These are phyloP conservation scores for Donacobius atricapilla DNA, from an alignment of 2,113 vertebrate genomes.

Conservation along the genomic window DNA sequence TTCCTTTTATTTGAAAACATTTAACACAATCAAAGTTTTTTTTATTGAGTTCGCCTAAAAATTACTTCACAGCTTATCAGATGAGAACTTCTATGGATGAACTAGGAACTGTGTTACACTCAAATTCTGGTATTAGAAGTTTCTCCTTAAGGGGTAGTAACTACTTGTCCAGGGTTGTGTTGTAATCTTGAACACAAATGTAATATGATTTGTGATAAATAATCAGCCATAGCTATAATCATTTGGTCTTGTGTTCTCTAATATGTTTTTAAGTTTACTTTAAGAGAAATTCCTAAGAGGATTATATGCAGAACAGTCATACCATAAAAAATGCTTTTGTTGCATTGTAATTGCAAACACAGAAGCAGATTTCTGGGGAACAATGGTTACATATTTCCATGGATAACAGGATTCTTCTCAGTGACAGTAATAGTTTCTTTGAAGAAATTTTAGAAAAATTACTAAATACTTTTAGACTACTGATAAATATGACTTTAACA, in stretches of 20 bases:
- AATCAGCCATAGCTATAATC: not conserved
- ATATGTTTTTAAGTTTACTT: not conserved
- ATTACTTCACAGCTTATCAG: not conserved
- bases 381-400: not conserved
- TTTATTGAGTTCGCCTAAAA: not conserved
- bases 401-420: not conserved
- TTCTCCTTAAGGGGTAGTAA: not conserved
- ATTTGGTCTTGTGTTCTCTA: not conserved
- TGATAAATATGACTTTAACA: not conserved
- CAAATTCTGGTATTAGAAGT: not conserved
- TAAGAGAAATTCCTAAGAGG: not conserved
- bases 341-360: not conserved
- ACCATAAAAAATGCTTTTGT: not conserved
- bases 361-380: not conserved
- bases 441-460: not conserved
- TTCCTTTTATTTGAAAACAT: not conserved
- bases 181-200: not conserved
- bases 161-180: not conserved
- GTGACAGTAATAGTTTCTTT: not conserved
- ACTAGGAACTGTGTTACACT: not conserved
- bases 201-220: not conserved
- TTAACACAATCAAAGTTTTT: not conserved
- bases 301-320: not conserved
- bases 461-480: not conserved
- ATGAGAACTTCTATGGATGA: not conserved